Percentiles rank a stretch among this genome's conserved stretches.
Conservation (phyloP, 2,888 invertebrate species). For the Pollenia angustigena region DNA sequence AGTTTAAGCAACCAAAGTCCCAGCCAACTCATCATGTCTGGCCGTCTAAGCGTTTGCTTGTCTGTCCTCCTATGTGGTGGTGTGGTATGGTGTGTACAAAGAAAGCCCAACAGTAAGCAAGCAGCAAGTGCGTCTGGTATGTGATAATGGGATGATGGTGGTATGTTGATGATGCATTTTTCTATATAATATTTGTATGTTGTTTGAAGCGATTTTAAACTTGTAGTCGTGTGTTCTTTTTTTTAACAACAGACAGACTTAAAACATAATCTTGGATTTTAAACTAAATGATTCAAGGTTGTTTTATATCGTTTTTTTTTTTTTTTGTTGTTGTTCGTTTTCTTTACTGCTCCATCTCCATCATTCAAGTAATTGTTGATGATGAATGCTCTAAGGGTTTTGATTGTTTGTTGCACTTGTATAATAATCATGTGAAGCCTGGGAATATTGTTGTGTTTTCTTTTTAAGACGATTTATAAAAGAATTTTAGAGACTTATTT, state of each 20-base stretch:
- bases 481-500: conserved; percentile 38
- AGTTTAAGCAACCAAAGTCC: conserved; percentile 42
- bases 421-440: conserved; percentile 53
- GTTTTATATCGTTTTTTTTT: conserved; percentile 59
- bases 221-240: background rate
- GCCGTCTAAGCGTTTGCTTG: conserved; percentile 3
- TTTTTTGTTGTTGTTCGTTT: background rate
- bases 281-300: conserved; percentile 72
- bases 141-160: conserved; percentile 75
- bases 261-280: conserved; percentile 58
- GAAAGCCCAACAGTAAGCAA: conserved; percentile 58
- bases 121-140: conserved; percentile 74
- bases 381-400: conserved; percentile 72
- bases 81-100: background rate
- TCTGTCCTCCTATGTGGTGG: background rate
- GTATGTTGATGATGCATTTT: conserved; percentile 72
- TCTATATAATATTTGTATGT: conserved; percentile 59
- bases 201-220: conserved; percentile 53
- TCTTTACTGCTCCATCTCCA: conserved; percentile 14
- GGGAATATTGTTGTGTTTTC: conserved; percentile 64
- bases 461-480: conserved; percentile 42
- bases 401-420: conserved; percentile 69
- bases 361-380: conserved; percentile 70
- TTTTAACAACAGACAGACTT: conserved; percentile 27
- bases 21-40: conserved; percentile 53